Evolutionary conservation across 2,113 vertebrate genomes (phyloP).

Genomic region (Pundamilia nyererei): DNA sequence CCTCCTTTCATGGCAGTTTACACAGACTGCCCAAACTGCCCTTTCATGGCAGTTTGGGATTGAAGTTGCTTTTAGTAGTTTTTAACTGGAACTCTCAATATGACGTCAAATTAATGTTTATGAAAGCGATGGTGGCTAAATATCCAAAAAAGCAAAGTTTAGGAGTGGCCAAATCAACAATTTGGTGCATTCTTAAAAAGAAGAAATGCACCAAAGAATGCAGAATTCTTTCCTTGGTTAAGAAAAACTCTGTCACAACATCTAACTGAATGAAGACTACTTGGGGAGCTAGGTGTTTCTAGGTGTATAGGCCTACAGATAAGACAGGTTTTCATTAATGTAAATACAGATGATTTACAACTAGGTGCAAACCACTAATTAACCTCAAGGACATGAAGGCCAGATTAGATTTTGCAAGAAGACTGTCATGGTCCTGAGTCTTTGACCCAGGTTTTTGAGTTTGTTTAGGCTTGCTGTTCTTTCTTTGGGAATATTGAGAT

Average conservation of each 20-base stretch:
- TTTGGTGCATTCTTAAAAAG: neutral
- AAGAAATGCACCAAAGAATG: neutral
- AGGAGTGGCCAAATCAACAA: neutral
- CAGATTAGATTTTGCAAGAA: conserved; percentile 37
- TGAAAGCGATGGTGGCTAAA: neutral
- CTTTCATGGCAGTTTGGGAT: neutral
- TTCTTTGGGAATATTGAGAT: neutral
- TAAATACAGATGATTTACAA: neutral
- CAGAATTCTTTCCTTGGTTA: neutral
- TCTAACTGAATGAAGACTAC: neutral
- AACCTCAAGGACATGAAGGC: neutral
- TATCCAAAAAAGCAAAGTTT: neutral
- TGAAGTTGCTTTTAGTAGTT: neutral
- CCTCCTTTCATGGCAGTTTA: neutral
- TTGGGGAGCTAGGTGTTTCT: neutral
- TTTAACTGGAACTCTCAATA: neutral
- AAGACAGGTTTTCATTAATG: neutral
- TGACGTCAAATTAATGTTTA: neutral
- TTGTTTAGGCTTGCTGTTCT: neutral
- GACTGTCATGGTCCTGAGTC: neutral
- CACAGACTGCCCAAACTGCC: neutral
- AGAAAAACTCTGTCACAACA: neutral
- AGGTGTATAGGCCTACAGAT: neutral
- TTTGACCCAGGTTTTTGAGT: neutral
- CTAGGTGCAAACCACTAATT: neutral